Evolutionary conservation across 2,113 vertebrate species (phyloP).

Genomic region (Lota lota): DNA sequence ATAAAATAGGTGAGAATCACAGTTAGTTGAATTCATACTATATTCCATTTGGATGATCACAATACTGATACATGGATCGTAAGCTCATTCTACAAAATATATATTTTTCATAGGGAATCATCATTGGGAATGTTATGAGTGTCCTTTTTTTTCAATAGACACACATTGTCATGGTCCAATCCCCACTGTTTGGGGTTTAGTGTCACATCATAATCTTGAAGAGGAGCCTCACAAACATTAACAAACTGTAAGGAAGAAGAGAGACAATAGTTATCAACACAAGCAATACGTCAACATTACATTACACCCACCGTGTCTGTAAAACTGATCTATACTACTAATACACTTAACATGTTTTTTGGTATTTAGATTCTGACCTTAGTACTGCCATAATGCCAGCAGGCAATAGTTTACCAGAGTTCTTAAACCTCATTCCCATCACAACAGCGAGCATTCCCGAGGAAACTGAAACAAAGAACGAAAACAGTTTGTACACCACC

Average conservation of each 20-base stretch:
- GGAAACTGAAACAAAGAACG: slow-evolving; percentile 69
- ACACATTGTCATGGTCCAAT: not conserved
- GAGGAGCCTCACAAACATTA: slow-evolving; percentile 87
- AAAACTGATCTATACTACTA: not conserved
- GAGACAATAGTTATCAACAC: slow-evolving; percentile 6
- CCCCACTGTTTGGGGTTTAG: not conserved
- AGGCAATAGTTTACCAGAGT: slow-evolving; percentile 88
- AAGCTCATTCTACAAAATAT: too few species aligned
- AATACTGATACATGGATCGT: too few species aligned
- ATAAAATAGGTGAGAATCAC: too few species aligned
- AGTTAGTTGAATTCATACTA: too few species aligned
- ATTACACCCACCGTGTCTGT: not conserved
- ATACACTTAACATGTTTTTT: not conserved
- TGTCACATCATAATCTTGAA: slow-evolving; percentile 56
- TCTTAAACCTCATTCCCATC: slow-evolving; percentile 92
- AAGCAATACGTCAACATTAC: not conserved
- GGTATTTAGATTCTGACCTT: slow-evolving; percentile 73
- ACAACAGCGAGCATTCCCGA: slow-evolving; percentile 79
- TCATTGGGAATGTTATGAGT: too few species aligned
- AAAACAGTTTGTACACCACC: not conserved
- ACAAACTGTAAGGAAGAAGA: slow-evolving; percentile 73
- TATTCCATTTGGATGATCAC: too few species aligned
- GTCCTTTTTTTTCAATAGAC: too few species aligned
- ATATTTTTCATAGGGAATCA: too few species aligned
- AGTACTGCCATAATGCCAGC: slow-evolving; percentile 83